A percentile compares a stretch with the other conserved stretches of the same genome.
phyloP scores from a whole-genome alignment of 1,140 invertebrate genomes.

The Drosophila santomea region DNA sequence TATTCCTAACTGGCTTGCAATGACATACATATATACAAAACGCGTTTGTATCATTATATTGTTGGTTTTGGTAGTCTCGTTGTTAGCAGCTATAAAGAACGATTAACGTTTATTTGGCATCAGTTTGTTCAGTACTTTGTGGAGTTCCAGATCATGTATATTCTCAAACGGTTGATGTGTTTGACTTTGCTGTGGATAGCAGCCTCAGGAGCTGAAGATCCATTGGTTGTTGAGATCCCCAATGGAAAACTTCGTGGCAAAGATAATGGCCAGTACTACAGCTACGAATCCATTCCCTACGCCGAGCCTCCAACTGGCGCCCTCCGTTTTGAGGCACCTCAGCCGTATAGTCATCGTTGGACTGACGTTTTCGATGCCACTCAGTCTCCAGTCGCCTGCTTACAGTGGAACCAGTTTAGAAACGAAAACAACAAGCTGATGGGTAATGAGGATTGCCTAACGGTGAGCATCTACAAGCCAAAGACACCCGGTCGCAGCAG shows the following conservation, averaged over 20 bases:
- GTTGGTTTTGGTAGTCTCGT: neutral
- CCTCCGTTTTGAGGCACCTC: conserved; percentile 80
- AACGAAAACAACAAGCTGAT: conserved; percentile 1
- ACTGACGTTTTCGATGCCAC: conserved; percentile 48
- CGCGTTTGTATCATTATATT: conserved; percentile 8
- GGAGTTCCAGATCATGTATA: neutral
- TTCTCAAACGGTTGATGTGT: neutral
- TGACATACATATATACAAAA: conserved; percentile 10
- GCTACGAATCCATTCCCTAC: conserved; percentile 85
- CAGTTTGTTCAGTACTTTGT: conserved; percentile 3
- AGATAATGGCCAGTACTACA: conserved; percentile 84
- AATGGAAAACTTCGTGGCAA: conserved; percentile 85
- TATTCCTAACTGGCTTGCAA: conserved; percentile 1
- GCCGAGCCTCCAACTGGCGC: conserved; percentile 85
- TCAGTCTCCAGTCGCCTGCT: conserved; percentile 30
- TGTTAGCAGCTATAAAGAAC: conserved; percentile 22
- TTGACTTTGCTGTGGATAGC: neutral
- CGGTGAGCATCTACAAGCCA: conserved; percentile 81
- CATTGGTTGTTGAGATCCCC: conserved; percentile 13
- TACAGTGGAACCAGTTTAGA: conserved; percentile 64
- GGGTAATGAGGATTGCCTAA: conserved; percentile 84
- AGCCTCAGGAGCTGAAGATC: neutral
- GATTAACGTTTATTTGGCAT: neutral
- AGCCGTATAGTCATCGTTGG: conserved; percentile 41
- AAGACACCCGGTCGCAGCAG: conserved; percentile 36